Conservation (phyloP, 2,888 invertebrate genomes). For the Erebia palarica region DNA sequence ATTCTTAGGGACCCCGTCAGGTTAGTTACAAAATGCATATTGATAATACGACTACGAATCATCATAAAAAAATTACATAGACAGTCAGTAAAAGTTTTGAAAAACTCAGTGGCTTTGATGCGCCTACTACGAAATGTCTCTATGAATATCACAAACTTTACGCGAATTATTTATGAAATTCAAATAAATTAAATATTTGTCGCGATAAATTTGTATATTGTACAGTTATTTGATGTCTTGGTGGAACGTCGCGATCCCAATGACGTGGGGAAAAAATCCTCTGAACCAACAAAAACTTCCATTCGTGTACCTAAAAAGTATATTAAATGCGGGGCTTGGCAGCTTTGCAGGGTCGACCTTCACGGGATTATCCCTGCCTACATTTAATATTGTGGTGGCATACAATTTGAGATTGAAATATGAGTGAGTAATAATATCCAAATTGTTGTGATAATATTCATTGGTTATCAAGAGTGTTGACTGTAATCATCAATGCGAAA, state of each 20-base stretch:
- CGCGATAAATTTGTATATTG: slow-evolving; percentile 1
- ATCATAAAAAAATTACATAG: too few species aligned
- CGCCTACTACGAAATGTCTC: too few species aligned
- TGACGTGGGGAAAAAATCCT: slow-evolving; percentile 42
- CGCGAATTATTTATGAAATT: too few species aligned
- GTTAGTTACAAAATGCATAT: too few species aligned
- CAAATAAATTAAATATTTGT: not conserved
- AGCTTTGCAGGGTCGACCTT: slow-evolving; percentile 33
- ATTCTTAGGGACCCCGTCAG: too few species aligned
- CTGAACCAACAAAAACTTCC: slow-evolving; percentile 60
- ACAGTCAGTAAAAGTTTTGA: too few species aligned
- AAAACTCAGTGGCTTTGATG: too few species aligned
- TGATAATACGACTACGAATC: too few species aligned
- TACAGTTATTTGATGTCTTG: not conserved
- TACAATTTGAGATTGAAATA: slow-evolving; percentile 21
- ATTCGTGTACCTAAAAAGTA: slow-evolving; percentile 47
- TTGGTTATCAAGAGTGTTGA: slow-evolving; percentile 25
- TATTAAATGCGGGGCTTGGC: slow-evolving; percentile 55
- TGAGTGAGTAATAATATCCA: slow-evolving; percentile 10
- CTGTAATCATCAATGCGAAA: slow-evolving; percentile 15
- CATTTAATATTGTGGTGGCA: slow-evolving; percentile 30
- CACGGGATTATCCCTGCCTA: slow-evolving; percentile 28
- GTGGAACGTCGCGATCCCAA: not conserved
- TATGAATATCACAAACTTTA: too few species aligned
- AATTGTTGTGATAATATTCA: slow-evolving; percentile 20